These are phyloP conservation scores for Orthosia gothica DNA, from an alignment of 2,888 invertebrate genomes.

Conservation along the genomic window DNA sequence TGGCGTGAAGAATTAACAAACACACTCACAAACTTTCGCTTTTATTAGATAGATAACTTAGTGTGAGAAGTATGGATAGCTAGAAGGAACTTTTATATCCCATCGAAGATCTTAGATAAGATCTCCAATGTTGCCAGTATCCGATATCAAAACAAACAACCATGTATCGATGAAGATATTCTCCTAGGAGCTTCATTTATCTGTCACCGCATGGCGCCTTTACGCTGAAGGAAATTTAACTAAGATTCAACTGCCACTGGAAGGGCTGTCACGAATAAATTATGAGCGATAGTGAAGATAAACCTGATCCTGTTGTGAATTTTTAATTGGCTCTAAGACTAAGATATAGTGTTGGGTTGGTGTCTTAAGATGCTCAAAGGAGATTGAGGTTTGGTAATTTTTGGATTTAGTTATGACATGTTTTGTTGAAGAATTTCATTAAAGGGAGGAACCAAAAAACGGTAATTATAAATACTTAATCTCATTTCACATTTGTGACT, in stretches of 20 bases:
- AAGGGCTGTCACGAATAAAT: conserved; percentile 44
- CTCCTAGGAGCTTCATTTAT: conserved; percentile 46
- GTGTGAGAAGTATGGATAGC: too few species aligned
- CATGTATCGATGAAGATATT: conserved; percentile 57
- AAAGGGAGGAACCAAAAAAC: too few species aligned
- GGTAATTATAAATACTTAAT: background rate
- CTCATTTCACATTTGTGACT: background rate
- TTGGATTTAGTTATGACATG: background rate
- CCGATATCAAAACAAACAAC: conserved; percentile 29
- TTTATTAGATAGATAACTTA: too few species aligned
- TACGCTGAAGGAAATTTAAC: conserved; percentile 43
- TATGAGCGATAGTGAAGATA: conserved; percentile 29
- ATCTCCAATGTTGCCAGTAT: conserved; percentile 12
- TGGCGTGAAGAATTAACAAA: too few species aligned
- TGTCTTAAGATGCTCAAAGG: conserved; percentile 8
- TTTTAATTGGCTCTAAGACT: conserved; percentile 49
- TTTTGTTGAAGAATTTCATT: conserved; percentile 3
- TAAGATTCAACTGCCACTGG: conserved; percentile 42
- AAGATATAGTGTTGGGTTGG: background rate
- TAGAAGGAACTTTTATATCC: background rate
- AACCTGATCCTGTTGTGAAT: conserved; percentile 35
- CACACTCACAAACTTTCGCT: too few species aligned
- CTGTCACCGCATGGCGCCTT: conserved; percentile 59
- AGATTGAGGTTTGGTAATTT: background rate
- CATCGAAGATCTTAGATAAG: conserved; percentile 3